A percentile compares a stretch with the other conserved stretches of the same genome.
These are phyloP conservation scores for Oxyruncus cristatus DNA, from an alignment of 2,113 vertebrate genomes.

Conservation along the genomic window DNA sequence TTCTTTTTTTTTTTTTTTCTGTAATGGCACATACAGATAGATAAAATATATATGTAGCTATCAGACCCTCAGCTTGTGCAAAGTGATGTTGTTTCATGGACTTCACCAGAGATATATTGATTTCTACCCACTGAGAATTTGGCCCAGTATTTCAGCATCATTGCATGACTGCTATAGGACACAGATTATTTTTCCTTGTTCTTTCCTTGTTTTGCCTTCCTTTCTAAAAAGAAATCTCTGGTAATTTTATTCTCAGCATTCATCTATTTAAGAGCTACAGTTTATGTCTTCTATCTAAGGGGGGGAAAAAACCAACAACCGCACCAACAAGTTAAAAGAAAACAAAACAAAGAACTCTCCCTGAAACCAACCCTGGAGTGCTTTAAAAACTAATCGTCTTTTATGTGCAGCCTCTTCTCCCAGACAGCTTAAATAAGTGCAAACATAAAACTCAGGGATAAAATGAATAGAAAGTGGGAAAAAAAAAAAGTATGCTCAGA, in stretches of 20 bases:
- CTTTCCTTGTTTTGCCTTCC: not conserved
- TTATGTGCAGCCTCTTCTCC: slow-evolving; percentile 71
- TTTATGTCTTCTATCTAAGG: slow-evolving; percentile 69
- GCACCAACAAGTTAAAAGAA: slow-evolving; percentile 21
- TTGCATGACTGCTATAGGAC: not conserved
- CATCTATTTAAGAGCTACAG: slow-evolving; percentile 60
- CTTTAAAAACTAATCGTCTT: slow-evolving; percentile 76
- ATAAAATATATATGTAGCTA: slow-evolving; percentile 13
- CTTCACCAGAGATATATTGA: not conserved
- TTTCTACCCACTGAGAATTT: slow-evolving; percentile 7
- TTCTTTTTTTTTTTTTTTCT: not conserved
- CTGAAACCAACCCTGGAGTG: slow-evolving; percentile 66
- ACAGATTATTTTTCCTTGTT: not conserved
- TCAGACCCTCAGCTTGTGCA: not conserved
- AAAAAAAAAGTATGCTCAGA: slow-evolving; percentile 33
- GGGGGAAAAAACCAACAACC: not conserved
- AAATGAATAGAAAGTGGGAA: slow-evolving; percentile 47
- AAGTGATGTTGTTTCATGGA: not conserved
- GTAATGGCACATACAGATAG: not conserved
- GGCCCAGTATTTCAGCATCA: slow-evolving; percentile 3
- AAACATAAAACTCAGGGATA: slow-evolving; percentile 70
- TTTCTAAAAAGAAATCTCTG: slow-evolving; percentile 13
- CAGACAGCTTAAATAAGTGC: slow-evolving; percentile 70
- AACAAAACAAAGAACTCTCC: slow-evolving; percentile 21
- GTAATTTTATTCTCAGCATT: slow-evolving; percentile 52